Base-by-base conservation (phyloP, 64 coral and sea anemone species). In the Montipora sp. region DNA sequence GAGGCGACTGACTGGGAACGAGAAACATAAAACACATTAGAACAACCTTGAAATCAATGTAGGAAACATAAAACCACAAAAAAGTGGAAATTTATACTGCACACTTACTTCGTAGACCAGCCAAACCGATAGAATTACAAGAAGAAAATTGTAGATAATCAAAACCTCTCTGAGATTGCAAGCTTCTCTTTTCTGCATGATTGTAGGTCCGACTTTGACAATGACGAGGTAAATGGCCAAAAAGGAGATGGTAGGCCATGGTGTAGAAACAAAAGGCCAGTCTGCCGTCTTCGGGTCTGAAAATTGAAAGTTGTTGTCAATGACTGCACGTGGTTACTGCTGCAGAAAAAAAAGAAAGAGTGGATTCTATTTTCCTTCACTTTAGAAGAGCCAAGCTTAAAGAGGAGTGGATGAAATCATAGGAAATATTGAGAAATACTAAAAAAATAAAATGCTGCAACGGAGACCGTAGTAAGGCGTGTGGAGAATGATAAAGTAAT, bases 51-150 rank as follows among this genome's bases (percentile, higher is more conserved):
- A 57, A 11, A 57, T 8, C 7, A 57, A 57, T 36, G 36, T 36
- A 36, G 2, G 36, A 11, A 4, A 8, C 53, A 57, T 57, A 57
- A 57, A 57, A 5, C 7, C 53, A 6, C 6, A 57, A 57, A 57
- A 36, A 57, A 57, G 3, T 1, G 53, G 53, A 57, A 57, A 57
- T 11, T 57, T 57, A 6, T 11, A 57, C 53, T 8, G 53, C 53
- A 57, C 53, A 47, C 74, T 91, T 21, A 98, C 97, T 89, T 98
- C 97, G 13, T 91, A 94, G 23, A 96, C 70, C 97, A 98, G 96
- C 84, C 94, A 98, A 7, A 48, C 63, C 1, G 97, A 98, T 4
- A 98, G 83, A 59, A 92, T 3, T n/a, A 98, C 97, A 45, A 98
- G 63, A 4, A 59, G 61, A 79, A 96, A 86, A 74, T 98, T 98